phyloP scores from a whole-genome alignment of 2,888 invertebrate genomes.

The Caenorhabditis drosophilae region DNA sequence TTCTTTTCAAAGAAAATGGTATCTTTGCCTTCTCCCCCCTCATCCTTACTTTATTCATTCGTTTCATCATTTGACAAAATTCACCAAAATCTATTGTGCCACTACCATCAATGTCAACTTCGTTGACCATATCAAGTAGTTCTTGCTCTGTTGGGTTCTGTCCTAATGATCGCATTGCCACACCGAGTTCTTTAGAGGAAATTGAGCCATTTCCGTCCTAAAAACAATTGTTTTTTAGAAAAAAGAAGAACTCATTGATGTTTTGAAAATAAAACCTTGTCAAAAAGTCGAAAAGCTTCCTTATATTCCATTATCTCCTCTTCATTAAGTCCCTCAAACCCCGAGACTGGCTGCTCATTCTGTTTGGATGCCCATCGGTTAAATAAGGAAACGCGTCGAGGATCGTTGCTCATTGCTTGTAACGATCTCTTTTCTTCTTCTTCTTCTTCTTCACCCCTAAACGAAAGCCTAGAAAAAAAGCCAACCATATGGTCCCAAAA shows the following conservation, averaged over 20 bases:
- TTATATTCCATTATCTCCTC: conserved; percentile 68
- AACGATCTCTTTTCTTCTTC: background rate
- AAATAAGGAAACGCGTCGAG: conserved; percentile 64
- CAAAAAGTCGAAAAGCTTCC: conserved; percentile 68
- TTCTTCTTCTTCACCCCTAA: too few species aligned
- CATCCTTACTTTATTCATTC: conserved; percentile 64
- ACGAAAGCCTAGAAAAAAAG: too few species aligned
- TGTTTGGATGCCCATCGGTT: conserved; percentile 67
- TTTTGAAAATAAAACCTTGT: conserved; percentile 56
- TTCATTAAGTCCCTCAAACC: conserved; percentile 66
- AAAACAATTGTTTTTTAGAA: conserved; percentile 19
- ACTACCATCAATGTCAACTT: conserved; percentile 69
- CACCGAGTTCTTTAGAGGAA: conserved; percentile 70
- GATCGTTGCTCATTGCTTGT: conserved; percentile 47
- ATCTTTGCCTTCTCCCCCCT: too few species aligned
- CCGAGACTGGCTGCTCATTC: conserved; percentile 40
- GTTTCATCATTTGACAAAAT: conserved; percentile 69
- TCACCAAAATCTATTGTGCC: conserved; percentile 68
- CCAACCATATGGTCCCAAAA: too few species aligned
- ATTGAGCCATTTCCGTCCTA: conserved; percentile 70
- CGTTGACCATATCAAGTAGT: conserved; percentile 68
- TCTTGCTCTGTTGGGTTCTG: conserved; percentile 71
- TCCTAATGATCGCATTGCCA: conserved; percentile 70
- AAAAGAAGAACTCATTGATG: too few species aligned
- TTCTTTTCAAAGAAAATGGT: too few species aligned